A percentile compares a stretch with the other conserved stretches of the same genome.
phyloP scores from a whole-genome alignment of 2,797 vertebrate genomes.

The Anolis apletophallus region DNA sequence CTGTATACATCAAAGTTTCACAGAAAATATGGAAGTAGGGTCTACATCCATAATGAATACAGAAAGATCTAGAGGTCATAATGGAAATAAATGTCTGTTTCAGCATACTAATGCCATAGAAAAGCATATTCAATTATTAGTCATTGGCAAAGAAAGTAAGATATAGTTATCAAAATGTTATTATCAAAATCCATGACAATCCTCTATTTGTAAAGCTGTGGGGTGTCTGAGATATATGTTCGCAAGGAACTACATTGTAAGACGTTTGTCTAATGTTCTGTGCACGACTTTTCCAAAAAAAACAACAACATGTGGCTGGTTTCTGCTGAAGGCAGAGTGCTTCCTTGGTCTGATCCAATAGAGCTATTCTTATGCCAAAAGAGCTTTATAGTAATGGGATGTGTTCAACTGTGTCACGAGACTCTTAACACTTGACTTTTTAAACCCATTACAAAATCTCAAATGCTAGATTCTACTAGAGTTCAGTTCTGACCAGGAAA shows the following conservation, averaged over 20 bases:
- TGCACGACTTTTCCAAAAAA: not conserved
- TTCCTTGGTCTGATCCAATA: not conserved
- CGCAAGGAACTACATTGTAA: not conserved
- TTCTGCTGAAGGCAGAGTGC: not conserved
- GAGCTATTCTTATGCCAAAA: conserved; percentile 9
- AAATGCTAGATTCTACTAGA: not conserved
- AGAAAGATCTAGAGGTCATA: not conserved
- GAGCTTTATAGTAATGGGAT: conserved; percentile 17
- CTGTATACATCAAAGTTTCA: not conserved
- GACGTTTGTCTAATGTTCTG: not conserved
- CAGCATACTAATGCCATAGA: not conserved
- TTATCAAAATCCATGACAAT: not conserved
- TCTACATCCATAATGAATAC: not conserved
- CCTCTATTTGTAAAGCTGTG: not conserved
- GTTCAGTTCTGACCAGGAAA: not conserved
- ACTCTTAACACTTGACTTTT: not conserved
- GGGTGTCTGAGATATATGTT: not conserved
- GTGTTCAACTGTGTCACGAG: not conserved
- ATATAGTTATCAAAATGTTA: not conserved
- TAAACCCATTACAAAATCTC: not conserved
- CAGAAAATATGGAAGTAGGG: not conserved
- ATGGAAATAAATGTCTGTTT: not conserved
- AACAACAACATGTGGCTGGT: no score
- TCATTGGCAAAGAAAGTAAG: not conserved
- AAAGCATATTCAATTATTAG: not conserved